Base-by-base conservation (phyloP, 2,888 invertebrate genomes). In the Drosophila nr. perissopoda region DNA sequence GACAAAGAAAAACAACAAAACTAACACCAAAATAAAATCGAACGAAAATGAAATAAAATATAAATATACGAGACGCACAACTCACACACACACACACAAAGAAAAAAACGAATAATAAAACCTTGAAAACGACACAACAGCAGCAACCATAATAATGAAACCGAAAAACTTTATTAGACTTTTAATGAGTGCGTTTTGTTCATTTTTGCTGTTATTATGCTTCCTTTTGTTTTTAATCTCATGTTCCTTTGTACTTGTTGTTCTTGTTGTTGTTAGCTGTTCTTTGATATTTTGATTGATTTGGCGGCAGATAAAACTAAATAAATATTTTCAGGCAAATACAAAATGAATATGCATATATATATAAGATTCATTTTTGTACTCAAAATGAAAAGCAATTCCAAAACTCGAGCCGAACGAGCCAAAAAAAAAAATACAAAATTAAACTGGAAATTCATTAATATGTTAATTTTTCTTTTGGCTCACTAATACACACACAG, bases 391-490 rank as follows among this genome's bases (percentile, higher is more conserved):
- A 65, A 69, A 69, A 69, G 54, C 63, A 69, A 69, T 52, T 68
- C 29, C 21, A 62, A 64, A 69, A 67, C 40, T 54, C 57, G 29
- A 69, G 66, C 48, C 64, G 54, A 73, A 78, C 70, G 54, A 68
- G n/a, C 18, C 11, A n/a, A 49, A 66, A 72, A 53, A 71, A 42
- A 73, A 78, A 54, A 49, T n/a, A 67, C 64, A 77, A 73, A 74
- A 66, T 73, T 61, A 81, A 84, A 84, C 87, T 84, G 89, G 82
- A 84, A 84, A 87, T 89, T 87, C 84, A 84, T 83, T 83, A 85
- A 87, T 83, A 84, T 89, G 89, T 79, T 83, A 89, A 89, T 84
- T 86, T 84, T 66, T 69, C 65, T 57, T 64, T 72, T 70, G 71
- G 48, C 62, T 52, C 36, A 73, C 72, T 80, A 31, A 57, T 48